Evolutionary conservation across 1,140 invertebrate genomes (phyloP).

Genomic region (Bombus fervidus): DNA sequence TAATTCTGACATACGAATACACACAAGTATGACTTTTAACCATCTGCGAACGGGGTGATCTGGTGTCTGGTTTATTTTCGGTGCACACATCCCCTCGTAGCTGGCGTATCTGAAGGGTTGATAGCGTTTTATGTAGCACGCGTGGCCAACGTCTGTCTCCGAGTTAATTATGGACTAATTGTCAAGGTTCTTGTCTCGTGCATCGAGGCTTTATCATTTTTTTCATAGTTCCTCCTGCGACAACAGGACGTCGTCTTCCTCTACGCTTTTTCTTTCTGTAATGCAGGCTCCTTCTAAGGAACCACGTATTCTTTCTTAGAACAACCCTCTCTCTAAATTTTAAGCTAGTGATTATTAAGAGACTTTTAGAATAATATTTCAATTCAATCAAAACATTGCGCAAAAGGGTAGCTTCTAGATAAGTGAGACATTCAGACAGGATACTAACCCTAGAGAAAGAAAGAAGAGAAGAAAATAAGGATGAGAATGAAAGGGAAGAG

Average conservation of each 20-base stretch:
- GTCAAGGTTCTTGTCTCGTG: constrained; percentile 58
- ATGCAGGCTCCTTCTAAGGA: background rate
- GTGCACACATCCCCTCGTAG: constrained; percentile 56
- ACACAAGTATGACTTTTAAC: constrained; percentile 10
- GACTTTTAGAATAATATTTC: background rate
- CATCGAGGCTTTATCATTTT: constrained; percentile 37
- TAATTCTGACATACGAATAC: constrained; percentile 34
- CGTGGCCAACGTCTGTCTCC: constrained; percentile 60
- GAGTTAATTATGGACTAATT: constrained; percentile 79
- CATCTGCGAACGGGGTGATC: constrained; percentile 66
- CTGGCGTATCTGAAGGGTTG: constrained; percentile 71
- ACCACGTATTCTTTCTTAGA: constrained; percentile 13
- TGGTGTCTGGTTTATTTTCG: constrained; percentile 76
- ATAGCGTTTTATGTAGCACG: constrained; percentile 70
- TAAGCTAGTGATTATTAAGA: background rate
- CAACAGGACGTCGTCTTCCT: constrained; percentile 57
- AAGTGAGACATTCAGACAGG: too few relatives aligned
- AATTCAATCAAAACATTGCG: background rate
- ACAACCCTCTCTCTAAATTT: background rate
- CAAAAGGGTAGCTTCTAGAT: too few relatives aligned
- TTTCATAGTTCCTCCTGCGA: background rate
- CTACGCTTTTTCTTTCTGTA: background rate
- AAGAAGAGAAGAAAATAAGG: too few relatives aligned
- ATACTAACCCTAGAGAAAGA: too few relatives aligned
- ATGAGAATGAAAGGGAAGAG: too few relatives aligned